Evolutionary conservation across 2,888 invertebrate species (phyloP), one percentile per base, ranked within the genome.

Genomic region (Mesorhabditis spiculigera): DNA sequence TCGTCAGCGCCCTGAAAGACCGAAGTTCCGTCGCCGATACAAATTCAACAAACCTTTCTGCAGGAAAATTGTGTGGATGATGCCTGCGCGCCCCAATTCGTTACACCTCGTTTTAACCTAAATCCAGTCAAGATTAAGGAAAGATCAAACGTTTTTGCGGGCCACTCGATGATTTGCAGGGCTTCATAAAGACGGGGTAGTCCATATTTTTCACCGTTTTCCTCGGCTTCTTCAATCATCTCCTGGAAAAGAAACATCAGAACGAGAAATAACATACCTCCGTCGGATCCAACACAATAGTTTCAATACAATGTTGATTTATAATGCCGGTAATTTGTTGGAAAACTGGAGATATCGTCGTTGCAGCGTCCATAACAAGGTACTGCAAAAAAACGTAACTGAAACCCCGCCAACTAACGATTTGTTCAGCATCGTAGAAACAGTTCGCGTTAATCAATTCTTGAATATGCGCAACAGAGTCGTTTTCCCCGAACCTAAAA

Each of bases 161-260:
- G 73, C 76, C 78, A 78, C 5, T 71, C 62, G 5, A 74, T 73
- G 45, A 63, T 67, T 42, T 78, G 68, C 4, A 78, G 66, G 5
- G 70, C 42, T 65, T 78, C 78, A 43, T 50, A 50, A 28, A 79
- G n/a, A 63, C 78, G 68, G 5, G 58, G 61, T n/a, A 73, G 41
- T 16, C 77, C 77, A 43, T 28, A 50, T 44, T 67, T 73, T 10
- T 76, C 78, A 6, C 65, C 28, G 28, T 68, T 63, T 16, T 72
- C 70, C 4, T 42, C 66, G 0, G 65, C 43, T 63, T 75, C 74
- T 42, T 43, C 16, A 41, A 10, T 10, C 43, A 16, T 64, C 41
- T 65, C 71, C 71, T 75, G 41, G 16, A 75, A 63, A 67, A 68
- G 43, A 16, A 10, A 50, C n/a, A 3, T 50, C n/a, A 50, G n/a